Base-by-base conservation (phyloP, 2,113 vertebrate genomes). In the Camarhynchus parvulus region DNA sequence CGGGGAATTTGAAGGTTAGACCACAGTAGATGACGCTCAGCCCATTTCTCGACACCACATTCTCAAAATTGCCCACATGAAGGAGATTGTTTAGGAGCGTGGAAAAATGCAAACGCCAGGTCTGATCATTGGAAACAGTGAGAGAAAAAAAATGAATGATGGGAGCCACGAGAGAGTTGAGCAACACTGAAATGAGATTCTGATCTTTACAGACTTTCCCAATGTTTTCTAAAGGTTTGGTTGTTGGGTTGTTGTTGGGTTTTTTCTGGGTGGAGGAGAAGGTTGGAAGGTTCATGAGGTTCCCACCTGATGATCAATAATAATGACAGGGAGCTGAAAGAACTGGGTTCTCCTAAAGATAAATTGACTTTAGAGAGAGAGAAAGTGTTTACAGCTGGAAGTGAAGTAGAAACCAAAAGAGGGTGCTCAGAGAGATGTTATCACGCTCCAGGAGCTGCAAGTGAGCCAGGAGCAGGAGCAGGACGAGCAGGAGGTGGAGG, bases 191-290 rank as follows among this genome's bases (percentile, higher is more conserved):
- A 80, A 70, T n/a, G 33, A 93, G 85, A 91, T 90, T 95, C 56
- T 59, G 55, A 96, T 96, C 93, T 93, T 90, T 90, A 46, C 7
- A 67, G 64, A 73, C 79, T 94, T 88, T 93, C 68, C 64, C 64
- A 86, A 22, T 50, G 27, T 70, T 94, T 90, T 90, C 72, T 85
- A 37, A 72, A 90, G 37, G 61, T 78, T 93, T 90, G 50, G 24
- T 73, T 82, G 55, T 83, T 44, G 68, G 42, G 41, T 5, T 86
- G 61, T 64, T 79, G 37, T 25, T 69, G 56, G 63, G 33, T 67
- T 13, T 39, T 44, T 58, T 83, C 39, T 7, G 35, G 27, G 41
- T 13, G 56, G 68, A 83, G 39, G 16, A 56, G 19, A 80, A 25
- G 23, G 20, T 14, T 75, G 58, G 62, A 61, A 82, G 19, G 47